phyloP scores from a whole-genome alignment of 1,140 invertebrate genomes.

The Periplaneta americana region DNA sequence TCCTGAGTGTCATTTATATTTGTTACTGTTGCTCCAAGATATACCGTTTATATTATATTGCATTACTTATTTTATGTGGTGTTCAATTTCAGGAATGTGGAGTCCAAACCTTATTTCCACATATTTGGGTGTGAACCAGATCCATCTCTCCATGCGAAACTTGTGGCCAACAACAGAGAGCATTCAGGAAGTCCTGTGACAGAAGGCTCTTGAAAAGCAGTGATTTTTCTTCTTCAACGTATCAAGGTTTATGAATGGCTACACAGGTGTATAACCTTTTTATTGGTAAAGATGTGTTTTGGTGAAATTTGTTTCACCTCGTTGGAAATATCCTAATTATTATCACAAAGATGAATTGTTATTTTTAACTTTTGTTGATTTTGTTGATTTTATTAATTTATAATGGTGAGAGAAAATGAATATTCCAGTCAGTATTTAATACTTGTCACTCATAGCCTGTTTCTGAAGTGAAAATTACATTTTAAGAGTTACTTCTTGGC shows the following conservation, averaged over 20 bases:
- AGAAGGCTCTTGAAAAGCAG: neutral
- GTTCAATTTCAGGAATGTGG: neutral
- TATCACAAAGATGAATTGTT: neutral
- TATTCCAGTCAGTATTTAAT: neutral
- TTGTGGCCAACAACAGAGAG: neutral
- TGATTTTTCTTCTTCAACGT: neutral
- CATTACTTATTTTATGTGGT: neutral
- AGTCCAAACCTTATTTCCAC: neutral
- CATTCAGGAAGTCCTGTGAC: neutral
- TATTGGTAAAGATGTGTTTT: neutral
- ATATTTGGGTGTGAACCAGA: neutral
- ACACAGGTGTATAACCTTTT: neutral
- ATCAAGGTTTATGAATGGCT: neutral
- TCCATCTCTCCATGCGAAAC: neutral
- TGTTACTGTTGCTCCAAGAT: no score
- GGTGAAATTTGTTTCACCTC: neutral
- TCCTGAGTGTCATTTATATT: no score
- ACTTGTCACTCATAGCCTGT: neutral
- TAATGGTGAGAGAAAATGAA: neutral
- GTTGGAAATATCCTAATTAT: no score
- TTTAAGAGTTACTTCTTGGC: neutral
- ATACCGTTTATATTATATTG: no score
- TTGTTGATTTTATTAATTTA: neutral
- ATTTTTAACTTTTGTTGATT: neutral
- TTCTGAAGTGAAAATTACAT: neutral